Evolutionary conservation across 2,888 invertebrate genomes (phyloP).

Genomic region (Ornithoptera alexandrae): DNA sequence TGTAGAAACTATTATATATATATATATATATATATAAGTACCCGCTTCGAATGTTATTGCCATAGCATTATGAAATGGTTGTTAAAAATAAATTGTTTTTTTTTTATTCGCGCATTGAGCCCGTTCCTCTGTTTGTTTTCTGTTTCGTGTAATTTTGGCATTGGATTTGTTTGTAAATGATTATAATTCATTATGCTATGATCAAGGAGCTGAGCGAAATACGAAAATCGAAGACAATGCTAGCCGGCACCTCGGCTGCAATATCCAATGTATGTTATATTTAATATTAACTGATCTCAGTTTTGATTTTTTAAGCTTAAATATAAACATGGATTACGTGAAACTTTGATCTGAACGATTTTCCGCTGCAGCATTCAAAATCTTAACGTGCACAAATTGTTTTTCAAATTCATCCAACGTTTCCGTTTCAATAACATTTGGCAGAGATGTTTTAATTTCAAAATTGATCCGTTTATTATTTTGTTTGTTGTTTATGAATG

Average conservation of each 20-base stretch:
- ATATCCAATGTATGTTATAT: slow-evolving; percentile 31
- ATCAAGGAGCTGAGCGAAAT: slow-evolving; percentile 32
- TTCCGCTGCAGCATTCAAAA: slow-evolving; percentile 24
- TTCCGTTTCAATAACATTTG: slow-evolving; percentile 28
- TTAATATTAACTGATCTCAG: slow-evolving; percentile 30
- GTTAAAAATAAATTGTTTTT: background rate
- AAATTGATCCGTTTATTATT: slow-evolving; percentile 51
- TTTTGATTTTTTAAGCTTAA: slow-evolving; percentile 32
- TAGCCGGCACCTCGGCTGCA: slow-evolving; percentile 30
- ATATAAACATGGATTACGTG: slow-evolving; percentile 24
- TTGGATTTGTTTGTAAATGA: slow-evolving; percentile 20
- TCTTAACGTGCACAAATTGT: background rate
- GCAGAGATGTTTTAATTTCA: slow-evolving; percentile 33
- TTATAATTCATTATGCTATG: slow-evolving; percentile 31
- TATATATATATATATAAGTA: slow-evolving; percentile 2
- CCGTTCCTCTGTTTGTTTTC: slow-evolving; percentile 2
- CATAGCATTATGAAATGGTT: slow-evolving; percentile 29
- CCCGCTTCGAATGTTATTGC: slow-evolving; percentile 17
- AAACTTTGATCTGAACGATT: slow-evolving; percentile 13
- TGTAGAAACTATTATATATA: no score
- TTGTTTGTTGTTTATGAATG: slow-evolving; percentile 53
- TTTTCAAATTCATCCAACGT: background rate
- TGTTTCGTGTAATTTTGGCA: slow-evolving; percentile 20
- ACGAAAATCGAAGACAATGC: slow-evolving; percentile 32
- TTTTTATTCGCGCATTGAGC: slow-evolving; percentile 1